Percentiles rank a stretch among this genome's conserved stretches.
Evolutionary conservation across 2,113 vertebrate species (phyloP).

Genomic region (Alligator sinensis): DNA sequence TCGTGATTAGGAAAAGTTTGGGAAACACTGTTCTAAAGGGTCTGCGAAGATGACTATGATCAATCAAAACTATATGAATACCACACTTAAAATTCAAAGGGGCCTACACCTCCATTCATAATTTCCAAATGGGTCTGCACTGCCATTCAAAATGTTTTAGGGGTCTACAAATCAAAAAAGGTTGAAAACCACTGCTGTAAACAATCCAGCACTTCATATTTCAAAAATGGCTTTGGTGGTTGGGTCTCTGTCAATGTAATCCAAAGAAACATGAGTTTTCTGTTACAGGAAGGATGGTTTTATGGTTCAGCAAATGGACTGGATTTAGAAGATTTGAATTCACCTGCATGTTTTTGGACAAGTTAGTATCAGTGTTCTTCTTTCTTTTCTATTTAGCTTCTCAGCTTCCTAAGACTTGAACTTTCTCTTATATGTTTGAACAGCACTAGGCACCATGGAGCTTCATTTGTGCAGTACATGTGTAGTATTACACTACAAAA

Average conservation of each 20-base stretch:
- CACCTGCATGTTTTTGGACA: neutral
- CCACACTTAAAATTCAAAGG: no score
- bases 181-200: no score
- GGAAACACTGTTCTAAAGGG: no score
- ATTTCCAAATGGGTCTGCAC: no score
- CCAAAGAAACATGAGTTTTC: fast-evolving
- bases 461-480: neutral
- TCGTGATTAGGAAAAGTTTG: no score
- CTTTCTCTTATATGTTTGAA: neutral
- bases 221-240: neutral
- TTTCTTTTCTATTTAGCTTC: fast-evolving
- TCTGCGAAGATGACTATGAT: no score
- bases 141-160: no score
- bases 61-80: no score
- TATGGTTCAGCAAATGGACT: neutral
- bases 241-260: neutral
- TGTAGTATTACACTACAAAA: neutral
- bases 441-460: neutral
- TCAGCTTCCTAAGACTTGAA: fast-evolving
- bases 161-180: no score
- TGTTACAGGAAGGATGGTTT: neutral
- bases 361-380: neutral
- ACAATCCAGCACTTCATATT: neutral
- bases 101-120: no score
- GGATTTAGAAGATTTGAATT: neutral